These are phyloP conservation scores for Huso huso DNA, from an alignment of 2,797 vertebrate genomes.

Conservation along the genomic window DNA sequence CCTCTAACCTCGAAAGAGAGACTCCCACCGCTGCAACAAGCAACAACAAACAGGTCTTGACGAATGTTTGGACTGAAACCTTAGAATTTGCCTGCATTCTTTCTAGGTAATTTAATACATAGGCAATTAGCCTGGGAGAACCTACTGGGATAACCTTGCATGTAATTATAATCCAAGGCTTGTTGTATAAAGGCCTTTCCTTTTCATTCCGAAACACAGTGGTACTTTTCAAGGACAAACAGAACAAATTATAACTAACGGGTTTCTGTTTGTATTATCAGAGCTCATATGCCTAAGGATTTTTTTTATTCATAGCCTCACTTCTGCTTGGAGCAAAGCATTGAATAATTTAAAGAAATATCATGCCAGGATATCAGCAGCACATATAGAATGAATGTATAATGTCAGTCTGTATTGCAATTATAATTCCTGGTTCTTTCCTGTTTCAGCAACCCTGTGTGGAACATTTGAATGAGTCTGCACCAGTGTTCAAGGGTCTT, in stretches of 20 bases:
- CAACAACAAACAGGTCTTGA: constrained; percentile 28
- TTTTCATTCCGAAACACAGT: constrained; percentile 9
- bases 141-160: constrained; percentile 13
- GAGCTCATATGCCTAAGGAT: constrained; percentile 39
- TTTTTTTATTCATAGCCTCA: constrained; percentile 52
- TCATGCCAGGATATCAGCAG: constrained; percentile 53
- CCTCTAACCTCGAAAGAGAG: not conserved
- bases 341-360: constrained; percentile 63
- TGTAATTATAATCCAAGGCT: constrained; percentile 29
- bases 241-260: constrained; percentile 37
- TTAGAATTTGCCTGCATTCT: constrained; percentile 3
- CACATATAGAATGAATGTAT: constrained; percentile 52
- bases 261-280: constrained; percentile 39
- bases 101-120: constrained; percentile 24
- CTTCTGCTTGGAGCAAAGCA: constrained; percentile 48
- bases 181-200: constrained; percentile 10
- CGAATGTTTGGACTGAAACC: constrained; percentile 32
- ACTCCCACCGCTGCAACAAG: constrained; percentile 24
- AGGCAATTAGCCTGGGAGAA: constrained; percentile 22
- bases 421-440: too few species aligned
- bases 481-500: too few species aligned
- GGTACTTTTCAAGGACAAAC: constrained; percentile 37
- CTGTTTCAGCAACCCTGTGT: too few species aligned
- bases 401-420: constrained; percentile 29
- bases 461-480: too few species aligned